These are phyloP conservation scores for Dendrocopos noguchii DNA, from an alignment of 2,113 vertebrate species.

Conservation along the genomic window DNA sequence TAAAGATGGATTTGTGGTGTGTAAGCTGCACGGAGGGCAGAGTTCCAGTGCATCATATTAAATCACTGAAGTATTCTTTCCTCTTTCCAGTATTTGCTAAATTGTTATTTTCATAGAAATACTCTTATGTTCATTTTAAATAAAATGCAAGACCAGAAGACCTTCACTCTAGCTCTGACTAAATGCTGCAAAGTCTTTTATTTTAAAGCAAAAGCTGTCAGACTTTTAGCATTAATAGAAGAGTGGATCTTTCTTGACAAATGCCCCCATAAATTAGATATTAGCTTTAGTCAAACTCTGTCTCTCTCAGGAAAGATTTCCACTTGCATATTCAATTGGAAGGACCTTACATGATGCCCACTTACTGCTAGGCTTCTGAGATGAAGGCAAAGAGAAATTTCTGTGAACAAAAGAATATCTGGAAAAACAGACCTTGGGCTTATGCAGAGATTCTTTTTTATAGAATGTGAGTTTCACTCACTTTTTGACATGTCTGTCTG, in stretches of 20 bases:
- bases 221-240: slow-evolving; percentile 46
- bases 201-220: slow-evolving; percentile 48
- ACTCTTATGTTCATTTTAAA: neutral
- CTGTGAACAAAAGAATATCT: slow-evolving; percentile 59
- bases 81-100: slow-evolving; percentile 22
- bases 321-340: slow-evolving; percentile 64
- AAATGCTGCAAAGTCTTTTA: slow-evolving; percentile 12
- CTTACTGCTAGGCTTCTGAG: slow-evolving; percentile 14
- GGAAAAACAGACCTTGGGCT: slow-evolving; percentile 19
- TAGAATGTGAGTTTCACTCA: slow-evolving; percentile 44
- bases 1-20: neutral
- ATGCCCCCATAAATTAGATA: slow-evolving; percentile 74
- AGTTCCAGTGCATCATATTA: neutral
- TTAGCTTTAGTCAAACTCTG: slow-evolving; percentile 70
- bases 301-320: slow-evolving; percentile 71
- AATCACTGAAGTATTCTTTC: neutral
- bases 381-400: slow-evolving; percentile 60
- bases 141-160: neutral
- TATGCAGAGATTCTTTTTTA: slow-evolving; percentile 31
- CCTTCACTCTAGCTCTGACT: slow-evolving; percentile 24
- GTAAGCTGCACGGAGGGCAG: neutral
- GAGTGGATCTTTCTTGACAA: slow-evolving; percentile 71
- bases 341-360: slow-evolving; percentile 40
- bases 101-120: slow-evolving; percentile 45
- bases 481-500: slow-evolving; percentile 54